phyloP scores from a whole-genome alignment of 2,797 vertebrate species.

The Alcedo atthis region DNA sequence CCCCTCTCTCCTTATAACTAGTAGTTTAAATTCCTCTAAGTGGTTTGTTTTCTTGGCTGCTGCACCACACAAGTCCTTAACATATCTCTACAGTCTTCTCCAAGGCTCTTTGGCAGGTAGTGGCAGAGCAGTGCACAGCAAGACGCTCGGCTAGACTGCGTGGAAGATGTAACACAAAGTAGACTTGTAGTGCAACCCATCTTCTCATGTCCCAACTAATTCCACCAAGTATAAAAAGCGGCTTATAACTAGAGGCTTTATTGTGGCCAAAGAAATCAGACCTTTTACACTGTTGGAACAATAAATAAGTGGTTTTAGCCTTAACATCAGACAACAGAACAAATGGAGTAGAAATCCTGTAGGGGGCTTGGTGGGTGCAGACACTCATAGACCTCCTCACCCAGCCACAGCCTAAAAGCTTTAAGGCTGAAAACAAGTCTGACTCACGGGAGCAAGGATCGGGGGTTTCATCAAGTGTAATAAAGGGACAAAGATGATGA shows the following conservation, averaged over 20 bases:
- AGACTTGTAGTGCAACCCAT: not conserved
- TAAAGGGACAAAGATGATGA: not conserved
- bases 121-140: accelerated
- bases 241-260: not conserved
- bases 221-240: not conserved
- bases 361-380: not conserved
- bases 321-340: not conserved
- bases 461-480: accelerated
- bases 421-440: not conserved
- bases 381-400: not conserved
- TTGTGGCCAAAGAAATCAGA: not conserved
- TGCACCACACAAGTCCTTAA: not conserved
- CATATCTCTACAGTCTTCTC: not conserved
- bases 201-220: not conserved
- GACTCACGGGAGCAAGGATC: not conserved
- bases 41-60: not conserved
- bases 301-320: not conserved
- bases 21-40: not conserved
- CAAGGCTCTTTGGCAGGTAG: not conserved
- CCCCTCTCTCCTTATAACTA: not conserved
- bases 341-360: not conserved
- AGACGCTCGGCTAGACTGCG: not conserved
- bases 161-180: accelerated
- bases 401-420: not conserved
- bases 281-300: not conserved